These are phyloP conservation scores for Perizoma affinitatum DNA, from an alignment of 2,888 invertebrate species.

Conservation along the genomic window DNA sequence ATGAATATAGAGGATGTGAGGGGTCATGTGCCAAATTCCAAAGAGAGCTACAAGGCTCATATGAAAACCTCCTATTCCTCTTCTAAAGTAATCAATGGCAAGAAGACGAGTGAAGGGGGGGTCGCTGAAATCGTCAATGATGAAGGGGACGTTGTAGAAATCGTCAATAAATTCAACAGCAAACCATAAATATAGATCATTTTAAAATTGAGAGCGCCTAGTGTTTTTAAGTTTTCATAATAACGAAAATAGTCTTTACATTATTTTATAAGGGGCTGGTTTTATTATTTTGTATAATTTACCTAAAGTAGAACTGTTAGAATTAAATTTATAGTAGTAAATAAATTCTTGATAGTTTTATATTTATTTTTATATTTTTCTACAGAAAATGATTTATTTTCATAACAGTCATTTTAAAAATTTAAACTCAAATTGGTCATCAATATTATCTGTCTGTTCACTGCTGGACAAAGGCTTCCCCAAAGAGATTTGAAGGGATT, in stretches of 20 bases:
- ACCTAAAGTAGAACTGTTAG: no score
- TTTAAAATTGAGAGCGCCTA: background rate
- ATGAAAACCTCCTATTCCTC: background rate
- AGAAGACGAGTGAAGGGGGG: conserved; percentile 1
- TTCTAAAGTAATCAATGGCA: conserved; percentile 1
- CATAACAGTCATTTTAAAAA: no score
- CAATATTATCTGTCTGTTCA: no score
- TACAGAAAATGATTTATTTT: no score
- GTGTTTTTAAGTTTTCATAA: background rate
- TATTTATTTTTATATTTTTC: no score
- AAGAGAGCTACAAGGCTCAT: background rate
- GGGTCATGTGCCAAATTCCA: background rate
- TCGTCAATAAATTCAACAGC: background rate
- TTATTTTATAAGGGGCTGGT: background rate
- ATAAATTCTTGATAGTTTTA: no score
- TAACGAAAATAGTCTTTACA: background rate
- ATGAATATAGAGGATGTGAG: conserved; percentile 1
- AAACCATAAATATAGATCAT: background rate
- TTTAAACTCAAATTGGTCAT: no score
- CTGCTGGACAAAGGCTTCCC: no score
- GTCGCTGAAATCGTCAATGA: background rate
- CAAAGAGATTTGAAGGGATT: no score
- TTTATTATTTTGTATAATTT: background rate
- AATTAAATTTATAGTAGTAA: no score
- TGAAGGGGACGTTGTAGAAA: conserved; percentile 7